Evolutionary conservation across 2,113 vertebrate genomes (phyloP), one percentile per base, ranked within the genome.

Genomic region (Eudyptes chrysolophus): DNA sequence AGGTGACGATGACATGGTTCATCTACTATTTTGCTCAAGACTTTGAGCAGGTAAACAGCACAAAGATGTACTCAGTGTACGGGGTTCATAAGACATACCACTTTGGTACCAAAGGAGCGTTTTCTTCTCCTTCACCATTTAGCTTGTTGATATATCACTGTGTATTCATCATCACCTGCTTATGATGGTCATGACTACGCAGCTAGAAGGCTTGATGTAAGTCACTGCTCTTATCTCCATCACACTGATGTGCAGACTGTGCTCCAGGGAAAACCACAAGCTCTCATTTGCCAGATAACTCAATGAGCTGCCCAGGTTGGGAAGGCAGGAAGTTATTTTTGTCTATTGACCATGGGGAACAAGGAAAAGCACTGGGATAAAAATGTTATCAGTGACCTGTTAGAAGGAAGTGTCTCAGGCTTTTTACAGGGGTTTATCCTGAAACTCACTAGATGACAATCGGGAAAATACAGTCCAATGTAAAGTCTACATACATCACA

Each of bases 131-230:
- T 32, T n/a, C 29, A 44, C 9, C 16, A 10, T 48, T 61, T 38
- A 13, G 13, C 48, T 57, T 80, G 27, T 51, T 64, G 46, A 42
- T 66, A 15, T 2, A 24, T 79, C n/a, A 44, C 54, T 18, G 26
- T 42, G 30, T 32, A 61, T 16, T 57, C 10, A 21, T n/a, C 49
- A 32, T 2, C 10, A 3, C 34, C 32, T 86, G 32, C 25, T 11
- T 19, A 13, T 2, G 18, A 61, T 2, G 2, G 32, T 13, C 17
- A 24, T 5, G 8, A 55, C 65, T 14, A 19, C 8, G 2, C 27
- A 68, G 61, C 48, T 24, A 62, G 46, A 18, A 11, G 21, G 38
- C 44, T 40, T 57, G 42, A 48, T 44, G 4, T 20, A 49, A 42
- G 55, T 52, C 32, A 38, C 32, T 71, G 27, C 36, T 20, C n/a